phyloP scores from a whole-genome alignment of 2,888 invertebrate species.

The Emesis furor region DNA sequence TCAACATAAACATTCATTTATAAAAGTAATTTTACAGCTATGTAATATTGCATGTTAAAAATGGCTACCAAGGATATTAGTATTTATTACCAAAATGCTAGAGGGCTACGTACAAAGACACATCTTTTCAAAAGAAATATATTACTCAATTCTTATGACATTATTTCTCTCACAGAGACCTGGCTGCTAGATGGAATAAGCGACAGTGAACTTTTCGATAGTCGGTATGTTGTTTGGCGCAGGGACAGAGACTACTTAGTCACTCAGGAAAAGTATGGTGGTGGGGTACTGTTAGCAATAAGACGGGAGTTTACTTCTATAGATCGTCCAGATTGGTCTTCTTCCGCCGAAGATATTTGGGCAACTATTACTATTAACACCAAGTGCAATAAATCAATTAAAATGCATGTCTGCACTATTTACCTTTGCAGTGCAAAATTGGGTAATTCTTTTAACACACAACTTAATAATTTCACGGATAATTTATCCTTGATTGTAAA shows the following conservation, averaged over 20 bases:
- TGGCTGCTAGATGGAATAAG: slow-evolving; percentile 32
- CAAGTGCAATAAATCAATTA: background rate
- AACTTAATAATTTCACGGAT: slow-evolving; percentile 36
- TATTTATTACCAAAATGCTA: slow-evolving; percentile 4
- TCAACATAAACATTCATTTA: too few species aligned
- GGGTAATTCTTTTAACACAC: slow-evolving; percentile 32
- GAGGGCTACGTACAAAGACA: slow-evolving; percentile 17
- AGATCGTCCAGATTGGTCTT: slow-evolving; percentile 27
- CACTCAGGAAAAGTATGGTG: slow-evolving; percentile 38
- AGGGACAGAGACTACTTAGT: slow-evolving; percentile 36
- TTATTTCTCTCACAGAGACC: slow-evolving; percentile 36
- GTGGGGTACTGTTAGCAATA: slow-evolving; percentile 47
- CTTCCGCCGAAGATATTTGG: slow-evolving; percentile 43
- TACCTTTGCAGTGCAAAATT: slow-evolving; percentile 36
- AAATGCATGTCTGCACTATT: slow-evolving; percentile 37
- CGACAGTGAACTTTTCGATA: slow-evolving; percentile 33
- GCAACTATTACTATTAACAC: background rate
- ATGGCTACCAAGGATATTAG: background rate
- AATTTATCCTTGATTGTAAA: slow-evolving; percentile 25
- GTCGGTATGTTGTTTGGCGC: slow-evolving; percentile 36
- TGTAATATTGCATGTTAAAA: too few species aligned
- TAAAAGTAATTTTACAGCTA: too few species aligned
- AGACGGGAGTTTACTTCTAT: slow-evolving; percentile 10
- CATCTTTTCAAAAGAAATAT: slow-evolving; percentile 7
- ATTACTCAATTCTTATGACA: slow-evolving; percentile 15